phyloP scores from a whole-genome alignment of 2,797 vertebrate genomes.

The Malurus leucopterus region DNA sequence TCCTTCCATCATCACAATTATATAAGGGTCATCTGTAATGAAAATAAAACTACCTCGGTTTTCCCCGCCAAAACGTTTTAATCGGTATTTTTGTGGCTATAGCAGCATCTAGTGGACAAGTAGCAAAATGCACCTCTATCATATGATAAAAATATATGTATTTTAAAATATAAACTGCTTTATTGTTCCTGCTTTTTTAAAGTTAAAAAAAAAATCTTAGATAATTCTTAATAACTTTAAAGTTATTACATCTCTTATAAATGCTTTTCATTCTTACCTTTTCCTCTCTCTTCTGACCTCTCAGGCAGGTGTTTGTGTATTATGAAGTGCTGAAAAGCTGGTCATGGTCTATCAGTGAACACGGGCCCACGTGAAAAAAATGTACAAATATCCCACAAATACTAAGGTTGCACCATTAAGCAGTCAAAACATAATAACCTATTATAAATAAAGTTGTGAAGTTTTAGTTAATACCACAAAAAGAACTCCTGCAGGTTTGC shows the following conservation, averaged over 20 bases:
- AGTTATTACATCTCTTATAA: background rate
- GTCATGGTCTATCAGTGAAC: background rate
- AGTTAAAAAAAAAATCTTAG: background rate
- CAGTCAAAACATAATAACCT: background rate
- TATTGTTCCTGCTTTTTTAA: background rate
- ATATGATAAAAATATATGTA: background rate
- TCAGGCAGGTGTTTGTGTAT: background rate
- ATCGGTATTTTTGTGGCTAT: conserved; percentile 32
- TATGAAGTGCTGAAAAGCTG: background rate
- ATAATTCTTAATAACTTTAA: background rate
- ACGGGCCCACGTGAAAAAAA: background rate
- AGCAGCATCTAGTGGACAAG: conserved; percentile 66
- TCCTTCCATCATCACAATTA: background rate
- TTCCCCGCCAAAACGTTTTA: too few relatives aligned
- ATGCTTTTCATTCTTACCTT: background rate
- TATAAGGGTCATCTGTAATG: background rate
- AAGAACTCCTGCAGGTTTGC: background rate
- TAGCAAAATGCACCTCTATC: background rate
- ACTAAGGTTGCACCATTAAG: background rate
- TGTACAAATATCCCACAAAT: background rate
- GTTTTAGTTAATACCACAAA: background rate
- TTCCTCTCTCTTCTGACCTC: background rate
- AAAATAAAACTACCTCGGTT: background rate
- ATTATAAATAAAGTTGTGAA: background rate
- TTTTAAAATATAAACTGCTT: background rate